Evolutionary conservation across 2,888 invertebrate species (phyloP), one percentile per base, ranked within the genome.

Genomic region (Aphidoletes aphidimyza): DNA sequence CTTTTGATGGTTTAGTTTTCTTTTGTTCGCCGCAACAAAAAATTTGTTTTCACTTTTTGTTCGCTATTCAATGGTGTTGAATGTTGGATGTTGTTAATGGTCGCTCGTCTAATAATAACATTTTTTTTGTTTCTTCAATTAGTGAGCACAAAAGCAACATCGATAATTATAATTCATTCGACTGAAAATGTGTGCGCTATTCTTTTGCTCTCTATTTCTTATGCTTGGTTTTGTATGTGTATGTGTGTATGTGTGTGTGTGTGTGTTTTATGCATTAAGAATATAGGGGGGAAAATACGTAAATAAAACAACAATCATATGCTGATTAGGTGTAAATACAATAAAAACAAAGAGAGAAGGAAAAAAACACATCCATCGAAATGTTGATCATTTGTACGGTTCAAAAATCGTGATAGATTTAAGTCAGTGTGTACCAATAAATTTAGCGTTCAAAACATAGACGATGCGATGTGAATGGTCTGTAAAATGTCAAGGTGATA

Each of bases 401-500:
- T 39, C 6, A 39, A 39, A 39, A 39, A 17, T 30, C 14, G 69
- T 69, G 69, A 14, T 11, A 54, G 54, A 54, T 22, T 54, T 22
- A n/a, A 22, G 5, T 1, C 54, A 22, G 22, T 54, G 6, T 54
- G 22, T 22, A 54, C n/a, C n/a, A 54, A 54, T n/a, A 54, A n/a
- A 11, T n/a, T n/a, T n/a, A n/a, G n/a, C n/a, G n/a, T 34, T 9
- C 69, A 19, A 2, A 34, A 0, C 9, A 69, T 69, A 30, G 36
- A 81, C 11, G 37, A 14, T 78, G 36, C 37, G 81, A n/a, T n/a
- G 81, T 81, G 81, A 81, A 81, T 81, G 81, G 37, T 81, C 81
- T 17, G 22, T 22, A 36, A 81, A 81, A 81, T 81, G 81, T 81
- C 81, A 81, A 81, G 81, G 81, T 81, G 81, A 81, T 81, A 81